These are phyloP conservation scores for Prionailurus bengalensis DNA, from an alignment of 2,113 vertebrate species.

Conservation along the genomic window DNA sequence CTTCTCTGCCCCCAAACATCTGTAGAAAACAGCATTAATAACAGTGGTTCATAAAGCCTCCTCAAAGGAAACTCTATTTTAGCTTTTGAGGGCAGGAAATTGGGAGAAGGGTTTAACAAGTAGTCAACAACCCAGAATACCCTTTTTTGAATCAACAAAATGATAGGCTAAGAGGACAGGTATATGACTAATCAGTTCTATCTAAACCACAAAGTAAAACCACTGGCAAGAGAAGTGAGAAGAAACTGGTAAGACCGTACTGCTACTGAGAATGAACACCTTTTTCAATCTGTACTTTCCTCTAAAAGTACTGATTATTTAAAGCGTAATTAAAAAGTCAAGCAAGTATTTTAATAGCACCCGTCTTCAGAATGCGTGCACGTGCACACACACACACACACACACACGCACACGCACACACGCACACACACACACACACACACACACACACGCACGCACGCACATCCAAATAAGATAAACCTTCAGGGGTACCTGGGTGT, in stretches of 20 bases:
- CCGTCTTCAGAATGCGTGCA: background rate
- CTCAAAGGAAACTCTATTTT: background rate
- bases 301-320: constrained; percentile 35
- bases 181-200: background rate
- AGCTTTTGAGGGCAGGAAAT: background rate
- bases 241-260: background rate
- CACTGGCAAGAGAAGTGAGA: background rate
- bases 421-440: background rate
- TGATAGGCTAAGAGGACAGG: background rate
- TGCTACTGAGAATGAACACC: background rate
- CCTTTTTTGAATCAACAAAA: constrained; percentile 2
- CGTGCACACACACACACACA: too few species aligned
- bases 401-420: background rate
- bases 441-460: background rate
- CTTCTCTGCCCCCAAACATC: background rate
- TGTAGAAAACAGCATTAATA: constrained; percentile 5
- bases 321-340: constrained; percentile 31
- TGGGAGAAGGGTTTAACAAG: background rate
- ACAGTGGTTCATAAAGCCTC: background rate
- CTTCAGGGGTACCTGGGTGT: too few species aligned
- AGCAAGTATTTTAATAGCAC: constrained; percentile 9
- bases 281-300: constrained; percentile 29
- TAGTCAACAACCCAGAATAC: background rate
- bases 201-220: constrained; percentile 22
- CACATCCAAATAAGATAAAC: background rate